Evolutionary conservation across 2,113 vertebrate species (phyloP), one percentile per base, ranked within the genome.

Genomic region (Serilophus lunatus): DNA sequence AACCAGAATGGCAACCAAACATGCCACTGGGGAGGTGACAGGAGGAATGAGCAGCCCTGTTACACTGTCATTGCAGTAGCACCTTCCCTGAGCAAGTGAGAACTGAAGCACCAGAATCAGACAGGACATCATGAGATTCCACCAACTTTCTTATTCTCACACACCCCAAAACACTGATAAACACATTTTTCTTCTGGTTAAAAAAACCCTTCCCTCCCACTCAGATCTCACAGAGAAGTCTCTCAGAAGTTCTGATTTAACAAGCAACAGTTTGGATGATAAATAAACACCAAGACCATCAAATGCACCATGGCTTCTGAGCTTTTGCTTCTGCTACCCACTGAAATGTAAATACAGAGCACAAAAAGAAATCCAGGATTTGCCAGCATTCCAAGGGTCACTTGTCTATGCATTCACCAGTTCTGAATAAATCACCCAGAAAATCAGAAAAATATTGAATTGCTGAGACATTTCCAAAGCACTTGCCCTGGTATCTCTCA

Each of bases 221-320:
- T 95, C 96, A 93, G 54, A 76, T 88, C 88, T 95, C 71, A 93
- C 65, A 61, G 19, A 81, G 51, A 88, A 83, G 71, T 90, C 85
- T 90, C 85, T 96, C 76, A 94, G 92, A 96, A 96, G 92, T 94
- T 92, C 60, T 92, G 54, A 93, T 90, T 93, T 90, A 88, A 92
- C 23, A 61, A 90, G 86, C 93, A 93, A 65, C 23, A 61, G 40
- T 72, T 60, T 85, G 61, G 91, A 89, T 87, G 36, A 84, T 87
- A 96, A 95, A 92, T 79, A 97, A 97, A 96, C 91, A 96, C 77
- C 49, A 92, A 61, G 90, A 90, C 86, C 90, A 92, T 92, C 93
- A 96, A 96, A 93, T 94, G 72, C 83, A 83, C 33, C 1, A 0
- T 50, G 47, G 76, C 72, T 90, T 94, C 94, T 86, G 42, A 12